Percentiles rank a stretch among this genome's conserved stretches.
phyloP scores from a whole-genome alignment of 92 coral and sea anemone genomes.

The Palythoa grandiflora region DNA sequence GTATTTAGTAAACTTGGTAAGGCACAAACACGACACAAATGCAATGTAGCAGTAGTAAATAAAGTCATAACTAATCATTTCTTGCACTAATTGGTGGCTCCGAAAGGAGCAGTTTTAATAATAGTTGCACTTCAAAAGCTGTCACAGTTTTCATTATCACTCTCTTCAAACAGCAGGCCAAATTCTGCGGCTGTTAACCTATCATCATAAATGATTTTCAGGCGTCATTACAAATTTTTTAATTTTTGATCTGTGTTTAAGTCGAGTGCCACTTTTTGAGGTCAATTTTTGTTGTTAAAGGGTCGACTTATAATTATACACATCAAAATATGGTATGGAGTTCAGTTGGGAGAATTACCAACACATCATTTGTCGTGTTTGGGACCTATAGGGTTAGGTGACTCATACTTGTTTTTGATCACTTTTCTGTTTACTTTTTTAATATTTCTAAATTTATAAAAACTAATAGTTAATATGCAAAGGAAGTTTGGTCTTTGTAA shows the following conservation, averaged over 20 bases:
- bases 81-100: background rate
- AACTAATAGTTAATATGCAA: too few species aligned
- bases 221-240: constrained; percentile 7
- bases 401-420: too few species aligned
- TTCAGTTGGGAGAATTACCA: too few species aligned
- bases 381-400: too few species aligned
- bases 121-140: background rate
- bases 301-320: too few species aligned
- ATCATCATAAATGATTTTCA: background rate
- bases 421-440: too few species aligned
- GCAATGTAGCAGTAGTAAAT: background rate
- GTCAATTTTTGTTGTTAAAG: too few species aligned
- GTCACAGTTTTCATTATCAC: too few species aligned
- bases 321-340: too few species aligned
- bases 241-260: constrained; percentile 20
- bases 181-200: background rate
- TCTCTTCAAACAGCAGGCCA: background rate
- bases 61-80: background rate
- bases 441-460: too few species aligned
- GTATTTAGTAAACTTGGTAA: constrained; percentile 51
- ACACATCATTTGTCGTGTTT: too few species aligned
- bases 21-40: constrained; percentile 43
- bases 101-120: background rate
- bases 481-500: too few species aligned
- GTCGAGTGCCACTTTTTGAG: background rate